Evolutionary conservation across 2,888 invertebrate species (phyloP).

Genomic region (Elysia crispata): DNA sequence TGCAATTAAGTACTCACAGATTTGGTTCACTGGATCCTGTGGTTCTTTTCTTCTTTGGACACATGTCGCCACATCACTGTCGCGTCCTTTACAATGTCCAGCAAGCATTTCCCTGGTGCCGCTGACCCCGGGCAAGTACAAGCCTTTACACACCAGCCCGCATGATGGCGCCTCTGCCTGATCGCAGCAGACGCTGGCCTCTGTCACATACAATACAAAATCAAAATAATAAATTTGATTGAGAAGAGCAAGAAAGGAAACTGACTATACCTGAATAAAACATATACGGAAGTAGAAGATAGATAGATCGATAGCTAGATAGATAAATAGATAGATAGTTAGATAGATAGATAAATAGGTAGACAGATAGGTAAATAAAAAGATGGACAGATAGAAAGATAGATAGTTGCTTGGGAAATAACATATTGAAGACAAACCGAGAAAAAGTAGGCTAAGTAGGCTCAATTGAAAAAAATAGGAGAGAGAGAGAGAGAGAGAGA

Average conservation of each 20-base stretch:
- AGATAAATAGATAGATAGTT: too few relatives aligned
- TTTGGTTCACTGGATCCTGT: constrained; percentile 54
- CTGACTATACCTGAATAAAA: too few relatives aligned
- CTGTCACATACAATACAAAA: too few relatives aligned
- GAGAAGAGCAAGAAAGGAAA: too few relatives aligned
- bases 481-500: constrained; percentile 6
- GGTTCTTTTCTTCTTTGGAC: constrained; percentile 61
- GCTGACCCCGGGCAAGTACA: constrained; percentile 57
- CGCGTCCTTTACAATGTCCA: constrained; percentile 58
- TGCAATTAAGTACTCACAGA: constrained; percentile 54
- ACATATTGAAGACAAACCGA: too few relatives aligned
- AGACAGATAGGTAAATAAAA: too few relatives aligned
- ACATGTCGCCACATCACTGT: constrained; percentile 61
- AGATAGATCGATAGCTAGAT: too few relatives aligned
- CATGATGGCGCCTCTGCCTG: constrained; percentile 57
- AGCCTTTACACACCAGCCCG: constrained; percentile 60
- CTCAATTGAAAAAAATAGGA: constrained; percentile 10
- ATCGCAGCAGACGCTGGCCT: constrained; percentile 59
- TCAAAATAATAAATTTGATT: too few relatives aligned
- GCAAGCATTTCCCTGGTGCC: constrained; percentile 50
- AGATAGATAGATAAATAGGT: too few relatives aligned
- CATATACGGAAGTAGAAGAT: too few relatives aligned
- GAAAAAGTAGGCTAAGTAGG: background rate
- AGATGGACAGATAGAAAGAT: too few relatives aligned
- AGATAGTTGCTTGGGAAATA: too few relatives aligned